Evolutionary conservation across 2,888 invertebrate species (phyloP), one percentile per base, ranked within the genome.

Genomic region (Caenorhabditis macrosperma): DNA sequence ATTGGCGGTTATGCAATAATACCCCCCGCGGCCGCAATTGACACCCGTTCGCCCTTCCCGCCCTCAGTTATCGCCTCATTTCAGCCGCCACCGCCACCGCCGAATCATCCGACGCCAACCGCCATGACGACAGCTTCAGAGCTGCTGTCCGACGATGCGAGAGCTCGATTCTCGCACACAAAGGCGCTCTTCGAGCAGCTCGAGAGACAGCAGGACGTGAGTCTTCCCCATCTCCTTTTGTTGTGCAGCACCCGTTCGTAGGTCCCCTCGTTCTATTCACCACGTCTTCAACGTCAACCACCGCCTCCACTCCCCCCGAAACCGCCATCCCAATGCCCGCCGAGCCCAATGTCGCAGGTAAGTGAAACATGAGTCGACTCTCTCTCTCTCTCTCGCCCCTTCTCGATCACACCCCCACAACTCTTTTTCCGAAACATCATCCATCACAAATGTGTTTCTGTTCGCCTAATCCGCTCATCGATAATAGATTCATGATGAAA

Each of bases 131-230:
- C 85, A 38, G 85, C 86, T 48, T 85, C 86, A 17, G 86, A 86
- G 77, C 78, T 86, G 61, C 63, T 83, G 67, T 79, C 85, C 44
- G 85, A 86, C 57, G 89, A 89, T 50, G 89, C 87, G 44, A 85
- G 89, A 24, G 82, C 84, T 33, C 84, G 88, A 20, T 90, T 90
- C 82, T 82, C 86, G 24, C 86, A 88, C 60, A 90, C 90, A 17
- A 90, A 90, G 60, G 90, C 90, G 3, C 82, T 90, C 12, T 90
- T 90, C 75, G 89, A 90, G 76, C 88, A 87, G 55, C 76, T 90
- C 22, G 90, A 90, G 75, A 68, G 88, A 26, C 81, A 82, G 28
- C 81, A 84, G 17, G 83, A 87, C 63, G 85, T 78, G 46, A 76
- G 71, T 63, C 44, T 15, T 24, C 6, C 44, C 38, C 33, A 33